Conservation (phyloP, 2,888 invertebrate species). For the Philereme vetulata region DNA sequence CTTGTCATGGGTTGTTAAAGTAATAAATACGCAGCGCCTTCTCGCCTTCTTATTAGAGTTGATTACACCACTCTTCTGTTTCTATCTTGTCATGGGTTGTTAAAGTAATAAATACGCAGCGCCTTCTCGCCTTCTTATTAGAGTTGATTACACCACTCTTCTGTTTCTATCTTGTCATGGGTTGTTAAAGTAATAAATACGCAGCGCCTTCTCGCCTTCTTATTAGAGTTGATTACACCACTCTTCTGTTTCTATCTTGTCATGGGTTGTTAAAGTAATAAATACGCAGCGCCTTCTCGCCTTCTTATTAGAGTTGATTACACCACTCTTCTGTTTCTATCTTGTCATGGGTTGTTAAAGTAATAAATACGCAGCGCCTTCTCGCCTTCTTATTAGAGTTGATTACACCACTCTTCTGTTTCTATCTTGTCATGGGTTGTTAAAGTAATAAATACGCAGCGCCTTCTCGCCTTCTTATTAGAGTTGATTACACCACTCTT, state of each 20-base stretch:
- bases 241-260: slow-evolving; percentile 74
- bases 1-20: slow-evolving; percentile 73
- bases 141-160: slow-evolving; percentile 74
- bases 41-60: slow-evolving; percentile 77
- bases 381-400: slow-evolving; percentile 77
- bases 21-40: slow-evolving; percentile 70
- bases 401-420: slow-evolving; percentile 75
- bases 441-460: slow-evolving; percentile 69
- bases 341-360: slow-evolving; percentile 73
- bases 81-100: slow-evolving; percentile 74
- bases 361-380: slow-evolving; percentile 70
- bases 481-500: slow-evolving; percentile 74
- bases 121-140: slow-evolving; percentile 78
- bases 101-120: slow-evolving; percentile 69
- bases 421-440: slow-evolving; percentile 74
- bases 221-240: slow-evolving; percentile 77
- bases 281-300: slow-evolving; percentile 74
- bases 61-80: slow-evolving; percentile 75
- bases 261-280: slow-evolving; percentile 70
- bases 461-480: slow-evolving; percentile 78
- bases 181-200: slow-evolving; percentile 71
- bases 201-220: slow-evolving; percentile 75
- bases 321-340: slow-evolving; percentile 74
- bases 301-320: slow-evolving; percentile 78
- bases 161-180: slow-evolving; percentile 74